Evolutionary conservation across 2,888 invertebrate genomes (phyloP), one percentile per base, ranked within the genome.

Genomic region (Sturmia bella): DNA sequence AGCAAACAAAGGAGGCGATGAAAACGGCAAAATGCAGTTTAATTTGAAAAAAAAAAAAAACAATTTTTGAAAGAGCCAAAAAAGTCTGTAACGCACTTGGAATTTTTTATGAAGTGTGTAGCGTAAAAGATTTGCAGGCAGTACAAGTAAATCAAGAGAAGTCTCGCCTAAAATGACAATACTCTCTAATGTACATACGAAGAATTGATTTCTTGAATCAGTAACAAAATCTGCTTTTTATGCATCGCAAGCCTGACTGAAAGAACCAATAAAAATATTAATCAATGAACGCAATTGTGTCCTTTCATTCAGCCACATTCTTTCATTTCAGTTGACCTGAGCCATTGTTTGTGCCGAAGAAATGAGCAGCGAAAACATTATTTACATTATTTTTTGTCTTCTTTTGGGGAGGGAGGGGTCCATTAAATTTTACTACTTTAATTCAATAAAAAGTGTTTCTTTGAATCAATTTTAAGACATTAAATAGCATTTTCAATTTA

Each of bases 221-320:
- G 6, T 6, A 27, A 27, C 6, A 6, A 27, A 27, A 32, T 32
- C 9, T 32, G 32, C 1, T 32, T 32, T 32, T 32, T 7, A 32
- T 7, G 27, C 4, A 32, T 32, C 32, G 9, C 5, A 7, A 6
- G 9, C 32, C 17, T 61, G 54, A 63, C 48, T 37, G n/a, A 17
- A 75, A 54, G 17, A 76, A 17, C 21, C 24, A 70, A 64, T 70
- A 70, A 39, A 13, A 64, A 24, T 56, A 21, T 39, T 48, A 13
- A 12, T 54, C 37, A 69, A 45, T 59, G 19, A 32, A 59, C 50
- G 27, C 24, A 39, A 50, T 50, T 37, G 21, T 48, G 15, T 39
- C 2, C 21, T 24, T 24, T 59, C 27, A 13, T 21, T 27, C 6
- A 11, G 9, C 1, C 13, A 24, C 19, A 48, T 56, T 64, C 9